These are phyloP conservation scores for Proisotoma minuta DNA, from an alignment of 2,888 invertebrate genomes.

Conservation along the genomic window DNA sequence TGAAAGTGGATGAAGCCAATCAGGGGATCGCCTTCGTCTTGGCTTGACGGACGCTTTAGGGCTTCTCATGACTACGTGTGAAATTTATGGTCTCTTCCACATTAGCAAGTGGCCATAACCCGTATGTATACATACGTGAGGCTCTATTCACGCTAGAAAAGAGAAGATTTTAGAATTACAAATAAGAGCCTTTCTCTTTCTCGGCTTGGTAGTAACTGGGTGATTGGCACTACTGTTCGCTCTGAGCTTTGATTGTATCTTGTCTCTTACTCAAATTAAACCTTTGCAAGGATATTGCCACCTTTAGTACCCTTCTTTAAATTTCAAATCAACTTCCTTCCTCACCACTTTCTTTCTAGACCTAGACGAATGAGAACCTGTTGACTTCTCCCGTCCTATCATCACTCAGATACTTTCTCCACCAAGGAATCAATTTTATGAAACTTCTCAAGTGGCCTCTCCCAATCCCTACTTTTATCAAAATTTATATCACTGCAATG, in stretches of 20 bases:
- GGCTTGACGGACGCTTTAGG: not conserved
- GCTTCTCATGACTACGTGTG: not conserved
- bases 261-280: slow-evolving; percentile 15
- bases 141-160: not conserved
- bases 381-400: slow-evolving; percentile 20
- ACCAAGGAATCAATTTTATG: not conserved
- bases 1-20: not conserved
- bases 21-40: slow-evolving; percentile 2
- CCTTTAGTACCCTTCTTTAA: slow-evolving; percentile 40
- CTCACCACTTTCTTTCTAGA: slow-evolving; percentile 15
- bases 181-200: slow-evolving; percentile 41
- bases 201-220: slow-evolving; percentile 2
- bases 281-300: slow-evolving; percentile 1
- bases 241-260: slow-evolving; percentile 8
- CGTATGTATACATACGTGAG: not conserved
- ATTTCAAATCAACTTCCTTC: slow-evolving; percentile 47
- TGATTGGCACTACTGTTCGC: slow-evolving; percentile 31
- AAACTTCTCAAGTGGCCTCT: slow-evolving; percentile 1
- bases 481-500: too few species aligned
- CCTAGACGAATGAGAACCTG: slow-evolving; percentile 17
- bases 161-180: slow-evolving; percentile 45
- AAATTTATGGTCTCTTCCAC: slow-evolving; percentile 1
- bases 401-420: not conserved
- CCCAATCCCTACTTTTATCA: too few species aligned
- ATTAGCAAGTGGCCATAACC: not conserved